These are phyloP conservation scores for Nibea albiflora DNA, from an alignment of 2,113 vertebrate genomes.

Conservation along the genomic window DNA sequence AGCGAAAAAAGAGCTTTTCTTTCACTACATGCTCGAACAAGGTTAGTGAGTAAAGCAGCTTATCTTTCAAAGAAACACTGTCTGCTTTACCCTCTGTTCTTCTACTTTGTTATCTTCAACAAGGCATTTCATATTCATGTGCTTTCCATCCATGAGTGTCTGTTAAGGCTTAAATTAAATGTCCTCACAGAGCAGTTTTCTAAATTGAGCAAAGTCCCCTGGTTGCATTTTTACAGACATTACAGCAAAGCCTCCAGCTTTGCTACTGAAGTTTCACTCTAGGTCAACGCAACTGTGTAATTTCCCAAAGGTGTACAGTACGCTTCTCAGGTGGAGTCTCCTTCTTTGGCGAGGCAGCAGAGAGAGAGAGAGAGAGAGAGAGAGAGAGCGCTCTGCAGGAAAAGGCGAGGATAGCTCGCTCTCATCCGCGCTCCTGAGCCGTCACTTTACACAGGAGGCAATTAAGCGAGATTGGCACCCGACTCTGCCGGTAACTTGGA, in stretches of 20 bases:
- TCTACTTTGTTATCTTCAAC: slow-evolving; percentile 37
- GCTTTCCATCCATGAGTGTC: slow-evolving; percentile 5
- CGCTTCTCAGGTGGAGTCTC: slow-evolving; percentile 54
- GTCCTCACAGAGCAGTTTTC: slow-evolving; percentile 18
- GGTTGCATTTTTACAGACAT: not conserved
- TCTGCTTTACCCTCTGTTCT: slow-evolving; percentile 21
- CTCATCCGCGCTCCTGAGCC: slow-evolving; percentile 50
- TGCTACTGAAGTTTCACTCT: slow-evolving; percentile 61
- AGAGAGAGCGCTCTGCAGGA: slow-evolving; percentile 28
- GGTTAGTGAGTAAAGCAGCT: slow-evolving; percentile 68
- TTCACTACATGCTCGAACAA: slow-evolving; percentile 56
- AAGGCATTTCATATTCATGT: slow-evolving; percentile 9
- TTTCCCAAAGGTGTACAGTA: slow-evolving; percentile 38
- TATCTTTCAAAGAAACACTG: slow-evolving; percentile 44
- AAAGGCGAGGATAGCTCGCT: slow-evolving; percentile 55
- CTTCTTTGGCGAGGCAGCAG: slow-evolving; percentile 24
- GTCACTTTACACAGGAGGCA: slow-evolving; percentile 74
- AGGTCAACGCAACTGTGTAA: slow-evolving; percentile 36
- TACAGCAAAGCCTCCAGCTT: not conserved
- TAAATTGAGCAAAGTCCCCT: slow-evolving; percentile 22
- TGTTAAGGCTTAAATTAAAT: slow-evolving; percentile 21
- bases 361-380: not conserved
- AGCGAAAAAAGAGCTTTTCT: slow-evolving; percentile 50
- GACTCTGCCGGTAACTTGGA: slow-evolving; percentile 74
- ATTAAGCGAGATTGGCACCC: slow-evolving; percentile 78